Base-by-base conservation (phyloP, 2,797 vertebrate genomes). In the Sebastes nivosus region DNA sequence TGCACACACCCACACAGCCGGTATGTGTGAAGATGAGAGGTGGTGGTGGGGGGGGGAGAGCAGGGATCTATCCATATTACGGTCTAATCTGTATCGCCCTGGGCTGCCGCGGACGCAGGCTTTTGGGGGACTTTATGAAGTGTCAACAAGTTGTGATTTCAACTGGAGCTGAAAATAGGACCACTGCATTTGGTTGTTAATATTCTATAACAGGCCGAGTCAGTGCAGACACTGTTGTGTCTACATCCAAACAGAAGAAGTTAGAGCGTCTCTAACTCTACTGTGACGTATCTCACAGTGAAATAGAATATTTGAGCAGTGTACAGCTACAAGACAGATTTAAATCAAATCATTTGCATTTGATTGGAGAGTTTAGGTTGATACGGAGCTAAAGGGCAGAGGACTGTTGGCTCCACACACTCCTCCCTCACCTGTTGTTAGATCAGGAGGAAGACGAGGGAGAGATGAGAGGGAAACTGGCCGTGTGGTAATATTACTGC, bases 11-110 rank as follows among this genome's bases (percentile, higher is more conserved):
- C 80, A 83, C 80, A 68, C 27, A 30, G 46, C 71, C n/a, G 34
- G 50, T 76, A 65, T 71, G 77, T 89, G 87, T 87, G 55, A 77
- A 86, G 81, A 90, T 87, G 87, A 90, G 90, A 88, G 81, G 71
- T 57, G 64, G 38, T 24, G 77, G 83, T 89, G 88, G 81, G 18
- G 81, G 83, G 85, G n/a, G 66, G 69, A 57, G 81, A 90, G 79
- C 11, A 63, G 87, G 88, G 88, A 95, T 96, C 95, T 87, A 93
- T 90, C 93, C 83, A 88, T 69, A 84, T 96, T 94, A 95, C 57
- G 79, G 77, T 93, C 81, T 85, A 94, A 92, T 95, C 93, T 90
- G 92, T 93, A 91, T 89, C 92, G 66, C 90, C 85, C 77, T 59
- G 81, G 82, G 87, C 82, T 80, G 80, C 84, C 30, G 84, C 74